Evolutionary conservation across 1,140 invertebrate genomes (phyloP), one percentile per base, ranked within the genome.

Genomic region (Drosophila kanapiae): DNA sequence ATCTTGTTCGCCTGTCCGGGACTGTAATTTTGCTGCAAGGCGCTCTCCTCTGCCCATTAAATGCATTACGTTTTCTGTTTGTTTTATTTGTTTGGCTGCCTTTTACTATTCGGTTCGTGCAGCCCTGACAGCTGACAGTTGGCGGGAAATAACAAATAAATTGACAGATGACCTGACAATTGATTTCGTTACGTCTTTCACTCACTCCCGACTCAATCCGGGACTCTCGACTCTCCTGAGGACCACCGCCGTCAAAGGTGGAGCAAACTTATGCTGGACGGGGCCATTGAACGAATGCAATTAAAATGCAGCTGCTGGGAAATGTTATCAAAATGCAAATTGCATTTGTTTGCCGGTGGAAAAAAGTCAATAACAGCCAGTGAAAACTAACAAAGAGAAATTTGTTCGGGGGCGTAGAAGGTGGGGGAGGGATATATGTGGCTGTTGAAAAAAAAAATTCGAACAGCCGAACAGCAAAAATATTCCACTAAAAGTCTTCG

Each of bases 91-190:
- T 65, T 82, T 86, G 63, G 62, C 54, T 65, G 54, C 74, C 71
- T 75, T 27, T 78, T 75, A 74, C 35, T 49, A 53, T 49, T 49
- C n/a, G 75, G 31, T 61, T 74, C 68, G 40, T 42, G 64, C 37
- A 61, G 57, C 63, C 54, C 57, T 57, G 85, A 88, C 85, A 82
- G 75, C 81, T 85, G 85, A 85, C 85, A 70, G 85, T 65, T 72
- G 85, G 78, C 83, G 75, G 74, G 59, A 81, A 80, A 84, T 76
- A 90, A 85, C 85, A 90, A 90, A 82, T 83, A 90, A 91, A 86
- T 90, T 90, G 85, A 90, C 85, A 90, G 85, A 90, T 90, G 85
- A 90, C 70, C 85, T 90, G 86, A 91, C 85, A 90, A 90, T 90
- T 90, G 85, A 91, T 90, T 88, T 88, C 74, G 72, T 58, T 65